Conservation (phyloP, 1,140 invertebrate species). For the Drusus annulatus region DNA sequence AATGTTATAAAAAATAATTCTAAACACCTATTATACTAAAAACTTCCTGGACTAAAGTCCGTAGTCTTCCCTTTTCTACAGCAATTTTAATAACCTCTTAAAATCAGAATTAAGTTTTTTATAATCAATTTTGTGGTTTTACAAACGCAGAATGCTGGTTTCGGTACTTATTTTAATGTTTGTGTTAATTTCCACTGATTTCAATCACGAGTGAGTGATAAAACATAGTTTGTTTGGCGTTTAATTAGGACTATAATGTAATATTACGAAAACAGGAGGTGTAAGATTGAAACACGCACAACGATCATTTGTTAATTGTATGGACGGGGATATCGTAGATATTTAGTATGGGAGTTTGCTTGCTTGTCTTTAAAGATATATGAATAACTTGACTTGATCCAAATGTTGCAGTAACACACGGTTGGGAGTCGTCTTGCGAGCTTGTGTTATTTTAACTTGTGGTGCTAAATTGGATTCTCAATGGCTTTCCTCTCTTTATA, state of each 20-base stretch:
- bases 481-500: constrained; percentile 40
- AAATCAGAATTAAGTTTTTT: too few species aligned
- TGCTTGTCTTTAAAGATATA: constrained; percentile 41
- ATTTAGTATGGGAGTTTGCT: not conserved
- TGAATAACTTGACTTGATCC: constrained; percentile 45
- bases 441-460: constrained; percentile 23
- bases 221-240: constrained; percentile 2
- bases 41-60: constrained; percentile 4
- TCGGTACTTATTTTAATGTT: too few species aligned
- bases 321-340: too few species aligned
- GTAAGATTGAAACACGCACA: constrained; percentile 16
- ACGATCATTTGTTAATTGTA: too few species aligned
- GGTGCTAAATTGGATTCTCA: constrained; percentile 49
- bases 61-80: constrained; percentile 2
- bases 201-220: not conserved
- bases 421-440: not conserved
- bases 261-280: not conserved
- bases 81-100: not conserved
- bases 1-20: too few species aligned
- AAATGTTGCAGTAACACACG: constrained; percentile 22
- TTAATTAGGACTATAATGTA: constrained; percentile 12
- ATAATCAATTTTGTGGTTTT: too few species aligned
- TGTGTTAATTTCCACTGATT: too few species aligned
- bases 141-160: too few species aligned
- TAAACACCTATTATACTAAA: not conserved